Conservation (phyloP, 2,797 vertebrate species). For the Apogon talboti region DNA sequence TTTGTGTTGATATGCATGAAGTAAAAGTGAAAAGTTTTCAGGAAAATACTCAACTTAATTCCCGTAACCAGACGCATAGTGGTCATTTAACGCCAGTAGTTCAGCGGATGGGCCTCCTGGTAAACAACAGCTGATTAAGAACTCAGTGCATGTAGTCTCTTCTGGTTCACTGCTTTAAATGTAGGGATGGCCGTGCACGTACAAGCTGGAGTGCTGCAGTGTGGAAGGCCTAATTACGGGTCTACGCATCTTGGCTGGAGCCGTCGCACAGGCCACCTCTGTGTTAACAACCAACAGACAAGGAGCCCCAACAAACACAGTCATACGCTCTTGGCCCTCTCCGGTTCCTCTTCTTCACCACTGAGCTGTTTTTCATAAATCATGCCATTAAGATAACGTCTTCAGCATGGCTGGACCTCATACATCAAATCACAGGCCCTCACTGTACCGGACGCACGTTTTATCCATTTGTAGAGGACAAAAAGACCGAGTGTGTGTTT, state of each 20-base stretch:
- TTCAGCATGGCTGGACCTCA: slow-evolving; percentile 37
- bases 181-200: slow-evolving; percentile 6
- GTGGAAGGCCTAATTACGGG: slow-evolving; percentile 21
- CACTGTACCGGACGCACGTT: slow-evolving; percentile 9
- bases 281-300: slow-evolving; percentile 11
- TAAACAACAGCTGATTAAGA: slow-evolving; percentile 37
- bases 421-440: slow-evolving; percentile 58
- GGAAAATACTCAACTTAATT: too few relatives aligned
- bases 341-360: slow-evolving; percentile 26
- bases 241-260: slow-evolving; percentile 17
- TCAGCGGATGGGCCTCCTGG: not conserved
- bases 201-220: slow-evolving; percentile 12
- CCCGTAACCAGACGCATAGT: too few relatives aligned
- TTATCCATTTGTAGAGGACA: not conserved
- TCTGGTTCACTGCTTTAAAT: slow-evolving; percentile 3
- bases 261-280: slow-evolving; percentile 16
- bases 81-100: slow-evolving; percentile 14
- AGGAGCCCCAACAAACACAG: too few relatives aligned
- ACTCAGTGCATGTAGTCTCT: slow-evolving; percentile 15
- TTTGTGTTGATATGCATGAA: too few relatives aligned
- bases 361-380: slow-evolving; percentile 66
- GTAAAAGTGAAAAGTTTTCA: too few relatives aligned
- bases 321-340: slow-evolving; percentile 13
- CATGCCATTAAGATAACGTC: slow-evolving; percentile 81
- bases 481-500: too few relatives aligned